phyloP scores from a whole-genome alignment of 1,140 invertebrate species.

The Camponotus vicinus region DNA sequence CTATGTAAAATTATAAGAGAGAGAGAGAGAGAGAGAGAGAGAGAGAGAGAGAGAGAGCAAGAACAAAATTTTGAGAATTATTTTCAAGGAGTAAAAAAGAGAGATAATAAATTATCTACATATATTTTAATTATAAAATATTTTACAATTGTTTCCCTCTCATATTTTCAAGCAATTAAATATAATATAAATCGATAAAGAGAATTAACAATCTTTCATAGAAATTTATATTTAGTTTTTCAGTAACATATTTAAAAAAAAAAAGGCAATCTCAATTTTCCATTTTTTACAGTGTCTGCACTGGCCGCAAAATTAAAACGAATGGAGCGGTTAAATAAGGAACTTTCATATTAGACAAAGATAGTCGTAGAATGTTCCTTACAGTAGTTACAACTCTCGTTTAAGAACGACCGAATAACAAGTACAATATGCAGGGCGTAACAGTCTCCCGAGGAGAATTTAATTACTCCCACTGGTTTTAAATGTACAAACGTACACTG shows the following conservation, averaged over 20 bases:
- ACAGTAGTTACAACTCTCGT: conserved; percentile 47
- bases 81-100: too few species aligned
- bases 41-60: too few species aligned
- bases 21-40: too few species aligned
- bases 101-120: neutral
- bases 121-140: neutral
- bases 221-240: neutral
- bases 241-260: neutral
- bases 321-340: conserved; percentile 18
- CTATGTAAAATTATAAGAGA: neutral
- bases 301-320: conserved; percentile 23
- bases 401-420: conserved; percentile 52
- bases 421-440: conserved; percentile 42
- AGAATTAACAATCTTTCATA: neutral
- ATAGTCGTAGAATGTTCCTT: conserved; percentile 31
- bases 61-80: too few species aligned
- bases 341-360: conserved; percentile 30
- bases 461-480: conserved; percentile 54
- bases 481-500: conserved; percentile 38
- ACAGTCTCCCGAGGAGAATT: conserved; percentile 51
- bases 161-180: neutral
- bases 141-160: neutral
- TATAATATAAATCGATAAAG: neutral
- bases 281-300: neutral
- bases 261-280: neutral